Conservation (phyloP, 1,140 invertebrate species). For the Mya arenaria region DNA sequence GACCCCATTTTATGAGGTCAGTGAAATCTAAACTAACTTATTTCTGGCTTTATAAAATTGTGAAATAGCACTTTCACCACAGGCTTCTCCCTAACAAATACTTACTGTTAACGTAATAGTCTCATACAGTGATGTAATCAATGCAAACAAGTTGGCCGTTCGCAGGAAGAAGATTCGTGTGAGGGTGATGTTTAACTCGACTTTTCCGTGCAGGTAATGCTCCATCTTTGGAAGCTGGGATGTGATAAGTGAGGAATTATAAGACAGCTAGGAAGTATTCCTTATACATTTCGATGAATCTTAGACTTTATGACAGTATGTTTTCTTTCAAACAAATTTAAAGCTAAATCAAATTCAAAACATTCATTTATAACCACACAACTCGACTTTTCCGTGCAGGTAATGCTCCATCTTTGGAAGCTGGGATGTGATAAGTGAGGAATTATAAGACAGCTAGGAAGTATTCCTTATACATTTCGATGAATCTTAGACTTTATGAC, state of each 20-base stretch:
- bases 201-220: slow-evolving; percentile 60
- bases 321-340: no score
- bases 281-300: not conserved
- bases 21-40: no score
- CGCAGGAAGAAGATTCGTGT: slow-evolving; percentile 65
- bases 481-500: not conserved
- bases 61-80: no score
- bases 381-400: slow-evolving; percentile 59
- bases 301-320: no score
- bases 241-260: no score
- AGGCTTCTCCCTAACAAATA: no score
- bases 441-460: not conserved
- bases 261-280: not conserved
- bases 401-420: slow-evolving; percentile 68
- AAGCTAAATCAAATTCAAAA: no score
- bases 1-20: no score
- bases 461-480: not conserved
- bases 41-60: no score
- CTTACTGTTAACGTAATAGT: no score
- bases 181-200: slow-evolving; percentile 67
- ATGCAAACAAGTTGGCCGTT: slow-evolving; percentile 69
- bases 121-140: slow-evolving; percentile 64
- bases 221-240: slow-evolving; percentile 68
- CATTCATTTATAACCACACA: no score
- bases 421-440: no score